Conservation (phyloP, 2,113 vertebrate species). For the Mesoclemmys tuberculata region DNA sequence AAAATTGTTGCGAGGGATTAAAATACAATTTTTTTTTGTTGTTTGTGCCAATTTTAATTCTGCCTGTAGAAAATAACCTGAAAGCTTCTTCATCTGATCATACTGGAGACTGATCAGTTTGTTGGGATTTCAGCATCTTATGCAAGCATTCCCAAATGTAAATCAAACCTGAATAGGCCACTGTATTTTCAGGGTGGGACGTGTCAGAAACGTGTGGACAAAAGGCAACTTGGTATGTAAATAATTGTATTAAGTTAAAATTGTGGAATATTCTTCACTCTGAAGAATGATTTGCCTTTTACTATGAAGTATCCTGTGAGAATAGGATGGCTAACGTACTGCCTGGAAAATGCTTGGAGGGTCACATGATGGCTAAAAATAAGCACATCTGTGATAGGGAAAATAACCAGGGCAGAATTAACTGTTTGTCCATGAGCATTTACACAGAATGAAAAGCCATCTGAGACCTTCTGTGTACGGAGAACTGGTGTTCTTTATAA, state of each 20-base stretch:
- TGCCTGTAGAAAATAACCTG: background rate
- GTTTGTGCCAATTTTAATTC: slow-evolving; percentile 36
- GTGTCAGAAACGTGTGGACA: background rate
- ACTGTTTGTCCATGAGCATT: slow-evolving; percentile 43
- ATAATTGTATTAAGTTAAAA: slow-evolving; percentile 41
- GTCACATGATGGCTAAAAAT: slow-evolving; percentile 86
- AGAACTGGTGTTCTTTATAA: background rate
- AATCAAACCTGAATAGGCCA: background rate
- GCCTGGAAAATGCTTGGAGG: slow-evolving; percentile 80
- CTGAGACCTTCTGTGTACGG: background rate
- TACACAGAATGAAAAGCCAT: background rate
- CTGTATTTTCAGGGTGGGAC: background rate
- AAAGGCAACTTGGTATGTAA: slow-evolving; percentile 23
- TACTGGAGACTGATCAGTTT: slow-evolving; percentile 44
- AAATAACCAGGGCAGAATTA: slow-evolving; percentile 78
- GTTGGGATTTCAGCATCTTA: slow-evolving; percentile 52
- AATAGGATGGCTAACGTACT: slow-evolving; percentile 79
- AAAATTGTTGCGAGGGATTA: background rate
- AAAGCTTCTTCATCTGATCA: slow-evolving; percentile 50
- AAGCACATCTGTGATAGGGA: slow-evolving; percentile 74
- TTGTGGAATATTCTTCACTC: slow-evolving; percentile 31
- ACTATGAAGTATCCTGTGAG: slow-evolving; percentile 75
- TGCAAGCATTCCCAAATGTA: slow-evolving; percentile 21
- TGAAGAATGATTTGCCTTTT: slow-evolving; percentile 31
- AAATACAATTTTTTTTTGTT: slow-evolving; percentile 11